phyloP scores from a whole-genome alignment of 2,797 vertebrate genomes.

The Podargus strigoides region DNA sequence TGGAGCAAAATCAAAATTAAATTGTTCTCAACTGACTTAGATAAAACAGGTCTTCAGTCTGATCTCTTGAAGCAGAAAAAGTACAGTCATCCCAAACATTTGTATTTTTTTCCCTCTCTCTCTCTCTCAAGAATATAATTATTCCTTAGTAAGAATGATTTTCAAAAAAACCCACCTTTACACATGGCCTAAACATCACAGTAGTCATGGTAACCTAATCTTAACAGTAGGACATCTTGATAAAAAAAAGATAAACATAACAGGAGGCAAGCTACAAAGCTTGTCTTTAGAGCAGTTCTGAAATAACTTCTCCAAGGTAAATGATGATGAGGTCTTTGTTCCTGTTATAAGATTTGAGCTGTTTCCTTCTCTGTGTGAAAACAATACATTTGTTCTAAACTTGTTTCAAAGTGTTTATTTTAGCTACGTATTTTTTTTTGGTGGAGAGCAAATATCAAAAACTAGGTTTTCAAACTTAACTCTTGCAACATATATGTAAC shows the following conservation, averaged over 20 bases:
- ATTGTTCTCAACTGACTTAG: background rate
- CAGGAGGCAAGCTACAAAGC: background rate
- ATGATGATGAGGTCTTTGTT: constrained; percentile 2
- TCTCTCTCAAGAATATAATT: background rate
- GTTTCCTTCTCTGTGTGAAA: background rate
- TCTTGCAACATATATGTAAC: background rate
- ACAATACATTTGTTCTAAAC: background rate
- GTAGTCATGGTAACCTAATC: constrained; percentile 42
- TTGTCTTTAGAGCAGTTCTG: background rate
- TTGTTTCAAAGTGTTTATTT: background rate
- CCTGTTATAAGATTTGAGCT: background rate
- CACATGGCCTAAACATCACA: background rate
- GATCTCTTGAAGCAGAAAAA: background rate
- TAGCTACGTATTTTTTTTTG: background rate
- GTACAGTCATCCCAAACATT: background rate
- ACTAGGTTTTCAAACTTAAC: background rate
- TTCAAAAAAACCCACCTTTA: background rate
- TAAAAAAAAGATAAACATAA: background rate
- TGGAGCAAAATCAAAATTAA: background rate
- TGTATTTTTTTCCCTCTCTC: background rate
- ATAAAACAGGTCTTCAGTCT: background rate
- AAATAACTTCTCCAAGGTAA: constrained; percentile 22
- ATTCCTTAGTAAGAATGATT: constrained; percentile 21
- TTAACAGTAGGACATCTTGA: background rate
- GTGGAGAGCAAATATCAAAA: background rate